These are phyloP conservation scores for Aculops lycopersici DNA, from an alignment of 1,140 invertebrate genomes.

Conservation along the genomic window DNA sequence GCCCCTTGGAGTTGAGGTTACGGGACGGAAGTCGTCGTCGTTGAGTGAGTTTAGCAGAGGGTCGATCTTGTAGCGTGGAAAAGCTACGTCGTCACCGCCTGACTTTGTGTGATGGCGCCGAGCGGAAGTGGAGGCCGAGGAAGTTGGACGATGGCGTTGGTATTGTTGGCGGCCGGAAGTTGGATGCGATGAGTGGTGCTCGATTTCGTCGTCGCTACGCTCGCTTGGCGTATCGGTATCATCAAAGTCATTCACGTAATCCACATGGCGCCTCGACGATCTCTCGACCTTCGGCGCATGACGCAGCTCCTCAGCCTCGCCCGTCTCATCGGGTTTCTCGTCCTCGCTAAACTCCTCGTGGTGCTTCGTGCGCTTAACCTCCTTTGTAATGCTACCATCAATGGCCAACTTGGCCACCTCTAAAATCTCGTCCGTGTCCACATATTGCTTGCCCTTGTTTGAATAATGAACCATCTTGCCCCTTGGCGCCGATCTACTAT, in stretches of 20 bases:
- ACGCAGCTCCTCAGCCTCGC: constrained; percentile 1
- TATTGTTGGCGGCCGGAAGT: too few relatives aligned
- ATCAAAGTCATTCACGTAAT: not conserved
- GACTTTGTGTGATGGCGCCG: too few relatives aligned
- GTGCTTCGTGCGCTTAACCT: constrained; percentile 21
- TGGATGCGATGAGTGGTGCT: too few relatives aligned
- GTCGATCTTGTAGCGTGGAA: too few relatives aligned
- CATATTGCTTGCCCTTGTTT: constrained; percentile 29
- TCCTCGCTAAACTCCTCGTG: constrained; percentile 25
- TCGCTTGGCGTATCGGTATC: not conserved
- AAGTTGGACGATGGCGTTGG: too few relatives aligned
- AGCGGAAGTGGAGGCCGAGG: too few relatives aligned
- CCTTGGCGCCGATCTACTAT: not conserved
- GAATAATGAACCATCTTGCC: constrained; percentile 11
- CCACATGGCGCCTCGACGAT: not conserved
- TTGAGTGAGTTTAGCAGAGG: too few relatives aligned
- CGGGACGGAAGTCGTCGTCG: too few relatives aligned
- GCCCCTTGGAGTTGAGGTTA: too few relatives aligned
- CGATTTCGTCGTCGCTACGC: not conserved
- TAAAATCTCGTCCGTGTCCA: constrained; percentile 42
- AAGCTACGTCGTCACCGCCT: too few relatives aligned
- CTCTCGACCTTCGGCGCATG: not conserved
- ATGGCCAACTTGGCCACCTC: constrained; percentile 22
- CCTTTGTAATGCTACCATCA: constrained; percentile 48
- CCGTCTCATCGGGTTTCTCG: constrained; percentile 35